Conservation (phyloP, 2,113 vertebrate species). For the Lagenorhynchus albirostris region DNA sequence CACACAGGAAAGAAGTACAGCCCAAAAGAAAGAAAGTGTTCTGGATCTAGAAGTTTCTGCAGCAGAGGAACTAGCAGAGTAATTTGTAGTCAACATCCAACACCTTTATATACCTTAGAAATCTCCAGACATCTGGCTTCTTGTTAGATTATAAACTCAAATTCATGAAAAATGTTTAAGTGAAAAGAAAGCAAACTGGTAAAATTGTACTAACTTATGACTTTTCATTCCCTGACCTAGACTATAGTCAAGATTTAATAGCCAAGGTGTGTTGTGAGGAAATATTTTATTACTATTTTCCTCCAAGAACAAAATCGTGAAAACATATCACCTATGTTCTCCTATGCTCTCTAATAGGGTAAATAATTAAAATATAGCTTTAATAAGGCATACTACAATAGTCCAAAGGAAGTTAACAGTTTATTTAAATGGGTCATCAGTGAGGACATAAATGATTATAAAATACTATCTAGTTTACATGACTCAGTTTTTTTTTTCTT, state of each 20-base stretch:
- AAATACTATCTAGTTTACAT: background rate
- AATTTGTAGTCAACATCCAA: background rate
- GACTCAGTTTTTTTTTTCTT: background rate
- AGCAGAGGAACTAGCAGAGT: background rate
- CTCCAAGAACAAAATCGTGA: background rate
- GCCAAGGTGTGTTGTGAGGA: background rate
- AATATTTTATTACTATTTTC: background rate
- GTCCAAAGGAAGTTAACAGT: background rate
- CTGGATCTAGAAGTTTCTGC: background rate
- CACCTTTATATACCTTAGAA: background rate
- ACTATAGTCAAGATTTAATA: constrained; percentile 10
- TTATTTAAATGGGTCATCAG: background rate
- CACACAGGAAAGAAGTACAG: background rate
- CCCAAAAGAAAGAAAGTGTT: background rate
- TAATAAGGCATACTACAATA: background rate
- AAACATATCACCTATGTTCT: background rate
- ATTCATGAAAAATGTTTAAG: background rate
- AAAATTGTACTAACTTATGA: background rate
- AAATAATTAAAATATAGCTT: background rate
- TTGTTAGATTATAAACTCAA: background rate
- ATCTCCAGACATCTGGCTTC: background rate
- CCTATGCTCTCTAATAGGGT: background rate
- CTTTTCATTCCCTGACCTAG: background rate
- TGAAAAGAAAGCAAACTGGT: background rate
- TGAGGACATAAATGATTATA: background rate